Evolutionary conservation across 1,140 invertebrate genomes (phyloP).

Genomic region (Rhagoletis zephyria): DNA sequence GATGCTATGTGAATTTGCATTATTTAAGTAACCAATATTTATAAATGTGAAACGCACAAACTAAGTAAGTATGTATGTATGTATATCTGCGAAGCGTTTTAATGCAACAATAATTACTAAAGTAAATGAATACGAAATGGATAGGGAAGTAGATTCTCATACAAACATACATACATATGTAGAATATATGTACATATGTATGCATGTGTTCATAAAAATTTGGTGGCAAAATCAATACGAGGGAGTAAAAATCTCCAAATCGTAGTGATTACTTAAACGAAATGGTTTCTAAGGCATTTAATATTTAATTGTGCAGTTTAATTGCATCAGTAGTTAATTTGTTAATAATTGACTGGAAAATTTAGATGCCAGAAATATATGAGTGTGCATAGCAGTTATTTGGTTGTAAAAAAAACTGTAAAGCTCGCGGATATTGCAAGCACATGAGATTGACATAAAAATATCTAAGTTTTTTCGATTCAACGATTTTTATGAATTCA

Average conservation of each 20-base stretch:
- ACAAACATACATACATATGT: background rate
- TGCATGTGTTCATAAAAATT: background rate
- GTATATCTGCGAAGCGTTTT: constrained; percentile 19
- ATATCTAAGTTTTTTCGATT: too few species aligned
- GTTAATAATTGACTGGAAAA: too few species aligned
- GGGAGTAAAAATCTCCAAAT: background rate
- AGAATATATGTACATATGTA: background rate
- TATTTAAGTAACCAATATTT: background rate
- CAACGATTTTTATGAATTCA: too few species aligned
- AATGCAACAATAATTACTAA: constrained; percentile 27
- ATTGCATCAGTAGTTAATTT: too few species aligned
- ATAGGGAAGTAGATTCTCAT: constrained; percentile 21
- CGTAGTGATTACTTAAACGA: background rate
- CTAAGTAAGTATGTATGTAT: background rate
- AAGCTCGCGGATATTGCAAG: too few species aligned
- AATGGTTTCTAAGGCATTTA: background rate
- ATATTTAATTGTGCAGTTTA: too few species aligned
- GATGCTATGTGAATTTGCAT: constrained; percentile 7
- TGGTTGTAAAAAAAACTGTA: too few species aligned
- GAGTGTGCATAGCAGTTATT: too few species aligned
- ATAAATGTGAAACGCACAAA: background rate
- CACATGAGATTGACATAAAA: too few species aligned
- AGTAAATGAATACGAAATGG: constrained; percentile 20
- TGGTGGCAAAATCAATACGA: background rate
- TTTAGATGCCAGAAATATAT: too few species aligned